Conservation (phyloP, 2,113 vertebrate species). For the Columbina picui region DNA sequence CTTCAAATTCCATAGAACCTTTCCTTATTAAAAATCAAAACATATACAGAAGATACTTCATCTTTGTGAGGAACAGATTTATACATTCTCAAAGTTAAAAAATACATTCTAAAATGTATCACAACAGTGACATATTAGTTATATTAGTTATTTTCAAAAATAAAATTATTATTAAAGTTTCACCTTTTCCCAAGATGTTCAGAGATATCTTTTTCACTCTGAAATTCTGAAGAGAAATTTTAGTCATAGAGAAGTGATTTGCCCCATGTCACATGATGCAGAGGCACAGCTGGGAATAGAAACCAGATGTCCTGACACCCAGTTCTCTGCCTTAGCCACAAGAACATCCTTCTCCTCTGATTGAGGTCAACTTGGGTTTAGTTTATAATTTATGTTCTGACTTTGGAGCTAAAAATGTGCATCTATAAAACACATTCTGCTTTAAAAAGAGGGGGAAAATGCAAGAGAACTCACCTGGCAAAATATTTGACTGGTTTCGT, state of each 20-base stretch:
- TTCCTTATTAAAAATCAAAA: neutral
- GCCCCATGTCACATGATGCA: neutral
- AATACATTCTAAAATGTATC: neutral
- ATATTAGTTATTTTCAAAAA: neutral
- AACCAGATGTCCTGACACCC: constrained; percentile 66
- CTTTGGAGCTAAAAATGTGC: constrained; percentile 47
- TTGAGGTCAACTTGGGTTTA: constrained; percentile 34
- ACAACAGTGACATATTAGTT: neutral
- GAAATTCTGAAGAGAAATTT: constrained; percentile 15
- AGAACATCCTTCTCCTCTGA: constrained; percentile 52
- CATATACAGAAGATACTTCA: neutral
- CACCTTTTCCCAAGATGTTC: neutral
- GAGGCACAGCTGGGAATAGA: constrained; percentile 54
- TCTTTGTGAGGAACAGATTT: neutral
- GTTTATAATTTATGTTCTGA: constrained; percentile 39
- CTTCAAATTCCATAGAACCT: neutral
- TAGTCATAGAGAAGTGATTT: constrained; percentile 7
- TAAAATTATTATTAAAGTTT: neutral
- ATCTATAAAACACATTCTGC: neutral
- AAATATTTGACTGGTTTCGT: constrained; percentile 90
- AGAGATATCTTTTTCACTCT: neutral
- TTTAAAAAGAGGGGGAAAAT: neutral
- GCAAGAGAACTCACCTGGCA: constrained; percentile 83
- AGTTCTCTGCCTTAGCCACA: constrained; percentile 44
- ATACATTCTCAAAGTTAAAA: neutral